These are phyloP conservation scores for Noctua janthina DNA, from an alignment of 2,888 invertebrate species.

Conservation along the genomic window DNA sequence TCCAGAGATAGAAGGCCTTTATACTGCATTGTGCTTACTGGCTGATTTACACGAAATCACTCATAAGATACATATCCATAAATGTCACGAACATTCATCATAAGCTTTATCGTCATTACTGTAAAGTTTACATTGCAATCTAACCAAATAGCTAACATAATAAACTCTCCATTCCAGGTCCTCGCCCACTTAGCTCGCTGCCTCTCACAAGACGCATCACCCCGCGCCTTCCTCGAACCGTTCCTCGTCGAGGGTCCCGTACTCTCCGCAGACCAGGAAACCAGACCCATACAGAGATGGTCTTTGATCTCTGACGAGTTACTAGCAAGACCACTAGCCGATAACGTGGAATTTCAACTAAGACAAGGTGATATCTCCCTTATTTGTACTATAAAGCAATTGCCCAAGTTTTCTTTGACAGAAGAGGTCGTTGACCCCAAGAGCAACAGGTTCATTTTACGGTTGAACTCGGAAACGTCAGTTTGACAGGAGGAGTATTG, in stretches of 20 bases:
- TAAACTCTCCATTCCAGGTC: constrained; percentile 83
- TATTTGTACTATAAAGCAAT: constrained; percentile 94
- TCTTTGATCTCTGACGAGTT: constrained; percentile 98
- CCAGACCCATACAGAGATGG: constrained; percentile 97
- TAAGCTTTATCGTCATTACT: background rate
- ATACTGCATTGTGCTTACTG: background rate
- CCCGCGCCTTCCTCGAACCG: constrained; percentile 98
- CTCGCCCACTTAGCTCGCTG: constrained; percentile 97
- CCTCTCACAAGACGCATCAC: constrained; percentile 97
- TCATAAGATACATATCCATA: background rate
- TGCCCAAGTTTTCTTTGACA: constrained; percentile 98
- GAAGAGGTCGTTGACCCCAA: constrained; percentile 99
- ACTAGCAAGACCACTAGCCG: constrained; percentile 95
- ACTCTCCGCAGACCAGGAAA: constrained; percentile 95
- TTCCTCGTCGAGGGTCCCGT: constrained; percentile 97
- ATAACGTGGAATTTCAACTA: constrained; percentile 97
- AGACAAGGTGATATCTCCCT: constrained; percentile 98
- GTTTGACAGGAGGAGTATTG: constrained; percentile 93
- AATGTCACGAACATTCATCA: background rate
- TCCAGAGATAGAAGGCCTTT: background rate
- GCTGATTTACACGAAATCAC: background rate
- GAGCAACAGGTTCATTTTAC: constrained; percentile 97
- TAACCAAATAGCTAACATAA: background rate
- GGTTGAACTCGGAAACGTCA: constrained; percentile 98
- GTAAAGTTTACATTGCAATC: background rate